Percentiles rank a stretch among this genome's conserved stretches.
Evolutionary conservation across 1,140 invertebrate species (phyloP).

Genomic region (Saccostrea cuccullata): DNA sequence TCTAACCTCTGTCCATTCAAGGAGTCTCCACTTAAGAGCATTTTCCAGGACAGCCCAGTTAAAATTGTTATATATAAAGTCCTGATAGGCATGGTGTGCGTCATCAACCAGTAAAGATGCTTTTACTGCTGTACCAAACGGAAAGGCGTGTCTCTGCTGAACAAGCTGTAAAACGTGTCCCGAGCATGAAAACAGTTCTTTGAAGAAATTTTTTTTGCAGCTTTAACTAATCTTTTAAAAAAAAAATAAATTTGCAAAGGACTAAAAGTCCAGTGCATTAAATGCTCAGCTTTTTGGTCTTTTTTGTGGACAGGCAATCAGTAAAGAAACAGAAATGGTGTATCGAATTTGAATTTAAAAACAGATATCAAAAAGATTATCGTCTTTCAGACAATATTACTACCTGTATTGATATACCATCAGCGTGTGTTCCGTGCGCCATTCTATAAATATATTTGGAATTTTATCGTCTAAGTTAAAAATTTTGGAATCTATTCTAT

Average conservation of each 20-base stretch:
- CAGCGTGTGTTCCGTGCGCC: neutral
- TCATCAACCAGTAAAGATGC: constrained; percentile 46
- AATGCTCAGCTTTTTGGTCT: too few relatives aligned
- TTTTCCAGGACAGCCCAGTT: constrained; percentile 68
- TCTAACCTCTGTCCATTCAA: constrained; percentile 64
- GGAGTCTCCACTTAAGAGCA: constrained; percentile 61
- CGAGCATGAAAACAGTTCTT: too few relatives aligned
- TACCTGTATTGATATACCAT: neutral
- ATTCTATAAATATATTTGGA: neutral
- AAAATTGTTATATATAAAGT: constrained; percentile 64
- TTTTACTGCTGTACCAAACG: constrained; percentile 60
- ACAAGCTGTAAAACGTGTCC: constrained; percentile 44
- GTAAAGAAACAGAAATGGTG: too few relatives aligned
- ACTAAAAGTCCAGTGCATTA: too few relatives aligned
- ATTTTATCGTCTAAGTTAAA: neutral
- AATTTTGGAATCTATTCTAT: neutral
- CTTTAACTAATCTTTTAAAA: too few relatives aligned
- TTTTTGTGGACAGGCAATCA: too few relatives aligned
- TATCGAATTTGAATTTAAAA: neutral
- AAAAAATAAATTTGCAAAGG: too few relatives aligned
- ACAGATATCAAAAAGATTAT: neutral
- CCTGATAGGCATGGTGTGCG: constrained; percentile 49
- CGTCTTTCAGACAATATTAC: neutral
- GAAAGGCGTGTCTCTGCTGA: constrained; percentile 58
- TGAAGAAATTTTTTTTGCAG: too few relatives aligned